Percentiles rank a stretch among this genome's conserved stretches.
Evolutionary conservation across 2,888 invertebrate genomes (phyloP).

Genomic region (Linnaemya tessellans): DNA sequence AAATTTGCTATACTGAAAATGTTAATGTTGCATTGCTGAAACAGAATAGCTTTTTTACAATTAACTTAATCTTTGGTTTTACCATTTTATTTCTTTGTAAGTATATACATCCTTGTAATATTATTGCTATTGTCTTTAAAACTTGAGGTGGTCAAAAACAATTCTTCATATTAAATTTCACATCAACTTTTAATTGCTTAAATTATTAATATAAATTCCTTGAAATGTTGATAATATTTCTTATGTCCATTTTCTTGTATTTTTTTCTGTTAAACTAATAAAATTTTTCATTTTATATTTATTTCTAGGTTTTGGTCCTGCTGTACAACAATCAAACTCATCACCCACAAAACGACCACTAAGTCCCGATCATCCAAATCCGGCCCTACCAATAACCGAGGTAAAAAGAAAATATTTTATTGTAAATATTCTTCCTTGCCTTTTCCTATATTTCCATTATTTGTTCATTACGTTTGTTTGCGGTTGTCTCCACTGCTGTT

Average conservation of each 20-base stretch:
- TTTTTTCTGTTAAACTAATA: neutral
- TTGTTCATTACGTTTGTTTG: neutral
- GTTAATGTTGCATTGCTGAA: too few relatives aligned
- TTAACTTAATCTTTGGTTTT: too few relatives aligned
- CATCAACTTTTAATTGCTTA: too few relatives aligned
- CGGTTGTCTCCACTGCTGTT: slow-evolving; percentile 17
- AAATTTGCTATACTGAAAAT: neutral
- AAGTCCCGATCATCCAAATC: slow-evolving; percentile 87
- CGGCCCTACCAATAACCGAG: slow-evolving; percentile 87
- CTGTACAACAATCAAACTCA: slow-evolving; percentile 78
- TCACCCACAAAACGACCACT: slow-evolving; percentile 85
- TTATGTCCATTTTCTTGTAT: neutral
- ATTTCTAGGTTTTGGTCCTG: slow-evolving; percentile 84
- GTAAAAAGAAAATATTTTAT: slow-evolving; percentile 79
- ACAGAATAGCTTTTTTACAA: too few relatives aligned
- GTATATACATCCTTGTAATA: too few relatives aligned
- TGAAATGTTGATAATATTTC: too few relatives aligned
- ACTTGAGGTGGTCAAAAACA: too few relatives aligned
- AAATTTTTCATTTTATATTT: neutral
- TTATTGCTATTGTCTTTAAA: too few relatives aligned
- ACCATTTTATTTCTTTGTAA: too few relatives aligned
- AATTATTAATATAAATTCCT: neutral
- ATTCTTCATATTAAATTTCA: too few relatives aligned
- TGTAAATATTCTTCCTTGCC: neutral
- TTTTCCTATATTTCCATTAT: neutral